Evolutionary conservation across 2,888 invertebrate species (phyloP).

Genomic region (Cepaea hortensis): DNA sequence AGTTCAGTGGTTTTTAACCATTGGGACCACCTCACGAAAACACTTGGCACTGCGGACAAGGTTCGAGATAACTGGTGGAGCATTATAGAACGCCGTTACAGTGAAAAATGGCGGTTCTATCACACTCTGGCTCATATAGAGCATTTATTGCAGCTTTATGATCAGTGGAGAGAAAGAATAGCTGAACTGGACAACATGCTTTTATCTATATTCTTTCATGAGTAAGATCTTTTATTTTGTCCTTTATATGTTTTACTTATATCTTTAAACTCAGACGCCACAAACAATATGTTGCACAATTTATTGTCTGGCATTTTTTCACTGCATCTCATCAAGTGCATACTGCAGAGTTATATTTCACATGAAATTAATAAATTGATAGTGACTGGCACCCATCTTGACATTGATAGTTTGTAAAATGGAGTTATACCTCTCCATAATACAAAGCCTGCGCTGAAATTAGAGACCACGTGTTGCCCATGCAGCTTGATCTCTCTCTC

Average conservation of each 20-base stretch:
- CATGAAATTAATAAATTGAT: no score
- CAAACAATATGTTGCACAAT: no score
- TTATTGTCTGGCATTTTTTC: no score
- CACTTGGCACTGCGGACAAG: background rate
- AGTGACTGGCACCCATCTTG: no score
- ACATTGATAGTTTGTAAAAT: no score
- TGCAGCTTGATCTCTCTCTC: no score
- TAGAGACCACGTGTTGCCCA: no score
- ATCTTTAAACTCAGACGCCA: no score
- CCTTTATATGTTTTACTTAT: background rate
- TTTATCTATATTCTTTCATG: slow-evolving; percentile 80
- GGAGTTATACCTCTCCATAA: no score
- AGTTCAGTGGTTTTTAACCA: background rate
- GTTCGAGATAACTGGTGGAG: slow-evolving; percentile 52
- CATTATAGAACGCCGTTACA: slow-evolving; percentile 67
- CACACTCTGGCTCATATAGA: slow-evolving; percentile 78
- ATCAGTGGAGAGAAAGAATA: slow-evolving; percentile 76
- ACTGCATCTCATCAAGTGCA: no score
- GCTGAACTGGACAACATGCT: slow-evolving; percentile 81
- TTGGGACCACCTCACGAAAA: background rate
- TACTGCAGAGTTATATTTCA: no score
- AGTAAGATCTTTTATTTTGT: slow-evolving; percentile 76
- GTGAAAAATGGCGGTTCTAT: slow-evolving; percentile 77
- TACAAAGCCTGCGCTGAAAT: no score
- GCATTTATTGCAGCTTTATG: slow-evolving; percentile 77